These are phyloP conservation scores for Pantherophis alleghaniensis DNA, from an alignment of 2,797 vertebrate genomes.

Conservation along the genomic window DNA sequence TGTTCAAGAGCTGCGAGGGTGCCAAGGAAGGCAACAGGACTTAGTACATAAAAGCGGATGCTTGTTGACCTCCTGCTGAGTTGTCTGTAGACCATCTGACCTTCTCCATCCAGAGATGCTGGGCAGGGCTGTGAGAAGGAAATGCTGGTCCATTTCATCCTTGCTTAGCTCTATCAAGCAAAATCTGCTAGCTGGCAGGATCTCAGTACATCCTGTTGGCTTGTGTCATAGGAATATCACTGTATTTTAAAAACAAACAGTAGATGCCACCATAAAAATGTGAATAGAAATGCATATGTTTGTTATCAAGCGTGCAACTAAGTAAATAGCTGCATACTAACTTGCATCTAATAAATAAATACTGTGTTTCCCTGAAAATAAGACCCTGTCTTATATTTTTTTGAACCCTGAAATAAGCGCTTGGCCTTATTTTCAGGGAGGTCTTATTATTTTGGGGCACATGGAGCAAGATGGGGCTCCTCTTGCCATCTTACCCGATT, in stretches of 20 bases:
- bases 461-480: too few species aligned
- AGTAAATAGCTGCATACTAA: too few species aligned
- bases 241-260: neutral
- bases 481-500: too few species aligned
- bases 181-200: neutral
- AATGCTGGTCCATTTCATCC: neutral
- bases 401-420: too few species aligned
- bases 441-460: too few species aligned
- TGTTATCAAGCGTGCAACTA: neutral
- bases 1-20: neutral
- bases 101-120: neutral
- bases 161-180: constrained; percentile 24
- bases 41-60: constrained; percentile 3
- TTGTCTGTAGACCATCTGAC: constrained; percentile 13
- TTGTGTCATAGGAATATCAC: neutral
- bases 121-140: neutral
- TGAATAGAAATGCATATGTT: neutral
- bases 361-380: too few species aligned
- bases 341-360: neutral
- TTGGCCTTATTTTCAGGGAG: too few species aligned
- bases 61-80: neutral
- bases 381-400: too few species aligned
- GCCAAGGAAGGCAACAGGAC: constrained; percentile 14
- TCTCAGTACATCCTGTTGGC: neutral
- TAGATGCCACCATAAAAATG: neutral